These are phyloP conservation scores for Choristoneura rosaceana DNA, from an alignment of 2,888 invertebrate genomes.

Conservation along the genomic window DNA sequence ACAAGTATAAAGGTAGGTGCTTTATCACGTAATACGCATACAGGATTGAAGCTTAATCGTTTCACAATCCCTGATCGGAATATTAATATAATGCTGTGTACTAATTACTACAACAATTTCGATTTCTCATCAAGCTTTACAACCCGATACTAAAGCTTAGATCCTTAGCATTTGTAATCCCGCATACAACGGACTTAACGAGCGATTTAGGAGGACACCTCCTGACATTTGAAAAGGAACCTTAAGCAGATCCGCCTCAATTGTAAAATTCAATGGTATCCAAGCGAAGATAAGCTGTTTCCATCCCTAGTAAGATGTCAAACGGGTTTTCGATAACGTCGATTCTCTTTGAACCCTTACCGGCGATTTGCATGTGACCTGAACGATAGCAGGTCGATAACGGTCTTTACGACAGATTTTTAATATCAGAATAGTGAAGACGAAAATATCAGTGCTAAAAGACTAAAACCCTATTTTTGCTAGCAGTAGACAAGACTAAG, in stretches of 20 bases:
- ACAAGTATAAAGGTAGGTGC: constrained; percentile 14
- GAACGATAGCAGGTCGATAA: not conserved
- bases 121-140: not conserved
- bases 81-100: not conserved
- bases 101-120: not conserved
- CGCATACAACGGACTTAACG: not conserved
- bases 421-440: not conserved
- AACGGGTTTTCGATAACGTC: constrained; percentile 1
- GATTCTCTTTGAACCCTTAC: not conserved
- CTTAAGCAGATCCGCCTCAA: not conserved
- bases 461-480: no score
- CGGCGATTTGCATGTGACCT: constrained; percentile 1
- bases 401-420: not conserved
- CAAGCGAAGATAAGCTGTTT: not conserved
- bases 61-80: not conserved
- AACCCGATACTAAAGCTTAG: not conserved
- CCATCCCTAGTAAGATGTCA: not conserved
- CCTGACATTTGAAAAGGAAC: not conserved
- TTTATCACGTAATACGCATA: not conserved
- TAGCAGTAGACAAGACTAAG: no score
- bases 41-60: not conserved
- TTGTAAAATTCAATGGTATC: not conserved
- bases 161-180: not conserved
- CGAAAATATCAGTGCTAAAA: not conserved
- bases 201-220: not conserved